Conservation (phyloP, 2,113 vertebrate genomes). For the Lathamus discolor region DNA sequence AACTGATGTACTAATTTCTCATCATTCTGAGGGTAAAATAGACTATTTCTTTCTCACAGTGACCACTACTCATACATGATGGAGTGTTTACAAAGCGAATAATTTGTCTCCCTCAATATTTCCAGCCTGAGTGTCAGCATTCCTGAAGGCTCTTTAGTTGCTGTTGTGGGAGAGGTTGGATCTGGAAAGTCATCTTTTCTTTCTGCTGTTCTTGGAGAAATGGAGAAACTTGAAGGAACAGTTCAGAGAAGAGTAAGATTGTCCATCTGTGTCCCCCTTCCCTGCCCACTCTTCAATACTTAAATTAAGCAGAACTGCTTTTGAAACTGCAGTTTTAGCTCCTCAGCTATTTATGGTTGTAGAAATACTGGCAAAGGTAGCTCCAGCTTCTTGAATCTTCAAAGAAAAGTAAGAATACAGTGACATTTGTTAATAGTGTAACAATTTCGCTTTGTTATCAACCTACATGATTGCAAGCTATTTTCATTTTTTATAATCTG, state of each 20-base stretch:
- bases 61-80: not conserved
- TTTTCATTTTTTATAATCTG: not conserved
- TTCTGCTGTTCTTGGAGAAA: constrained; percentile 78
- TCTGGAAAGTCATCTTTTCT: constrained; percentile 81
- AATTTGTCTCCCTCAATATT: not conserved
- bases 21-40: not conserved
- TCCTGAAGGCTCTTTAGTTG: constrained; percentile 69
- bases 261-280: not conserved
- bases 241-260: constrained; percentile 69
- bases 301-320: not conserved
- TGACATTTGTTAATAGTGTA: not conserved
- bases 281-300: not conserved
- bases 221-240: constrained; percentile 71
- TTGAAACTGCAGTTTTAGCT: not conserved
- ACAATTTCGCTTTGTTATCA: not conserved
- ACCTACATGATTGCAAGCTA: not conserved
- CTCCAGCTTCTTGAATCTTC: not conserved
- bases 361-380: not conserved
- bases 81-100: not conserved
- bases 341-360: not conserved
- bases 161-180: constrained; percentile 74
- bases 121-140: constrained; percentile 71
- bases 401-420: not conserved
- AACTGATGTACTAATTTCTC: not conserved
- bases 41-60: not conserved